Evolutionary conservation across 2,797 vertebrate genomes (phyloP), one percentile per base, ranked within the genome.

Genomic region (Harpagifer antarcticus): DNA sequence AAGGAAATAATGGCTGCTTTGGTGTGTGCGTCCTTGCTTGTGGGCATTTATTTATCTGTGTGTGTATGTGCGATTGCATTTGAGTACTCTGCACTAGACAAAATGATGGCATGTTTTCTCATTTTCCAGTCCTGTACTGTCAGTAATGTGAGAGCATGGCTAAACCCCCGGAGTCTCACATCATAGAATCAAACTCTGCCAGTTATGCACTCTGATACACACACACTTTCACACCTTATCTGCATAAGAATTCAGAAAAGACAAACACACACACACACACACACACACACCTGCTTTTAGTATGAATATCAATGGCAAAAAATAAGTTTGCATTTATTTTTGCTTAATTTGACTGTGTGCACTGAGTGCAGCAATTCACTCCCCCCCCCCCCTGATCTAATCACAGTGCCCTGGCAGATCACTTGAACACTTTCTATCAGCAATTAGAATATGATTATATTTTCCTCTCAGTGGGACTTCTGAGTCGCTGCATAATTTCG

Each of bases 41-140:
- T 73, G 57, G 74, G 47, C 63, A 42, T 73, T 77, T 84, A 57
- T 71, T 37, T 62, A 62, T 56, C 50, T 68, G 43, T 20, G 63
- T n/a, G 47, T 43, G 43, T 20, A 61, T n/a, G 47, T 43, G 43
- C 43, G 76, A 33, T 56, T 61, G 72, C 37, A 58, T 78, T 76
- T 82, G 56, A 72, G 64, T 75, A 40, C 64, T 62, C 52, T 74
- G 74, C 74, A 88, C 64, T 88, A 89, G 76, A 89, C 90, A 89
- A 89, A 93, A 90, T 89, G 86, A 82, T 83, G 55, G 74, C 84
- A 88, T 83, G 75, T 73, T 89, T 93, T 95, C 92, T 94, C 91
- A 95, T 95, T 94, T 95, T 94, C 94, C 93, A 94, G 92, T 93
- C 90, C 92, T 94, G 83, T 93, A 92, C 92, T 91, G 88, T 87